A percentile compares a stretch with the other conserved stretches of the same genome.
Evolutionary conservation across 2,797 vertebrate genomes (phyloP).

Genomic region (Enteromius afrohamiltoni): DNA sequence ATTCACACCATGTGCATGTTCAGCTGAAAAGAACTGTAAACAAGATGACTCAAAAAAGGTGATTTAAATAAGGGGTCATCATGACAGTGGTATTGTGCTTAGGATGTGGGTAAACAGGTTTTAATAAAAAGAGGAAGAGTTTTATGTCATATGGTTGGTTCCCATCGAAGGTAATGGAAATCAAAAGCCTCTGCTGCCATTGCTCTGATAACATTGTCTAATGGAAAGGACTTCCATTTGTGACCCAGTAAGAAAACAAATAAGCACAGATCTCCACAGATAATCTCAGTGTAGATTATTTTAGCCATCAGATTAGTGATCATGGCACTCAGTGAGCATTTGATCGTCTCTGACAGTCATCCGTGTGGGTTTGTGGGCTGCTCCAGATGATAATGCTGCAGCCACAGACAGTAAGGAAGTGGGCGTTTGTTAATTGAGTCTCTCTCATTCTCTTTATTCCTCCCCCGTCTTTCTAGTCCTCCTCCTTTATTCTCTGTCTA

Average conservation of each 20-base stretch:
- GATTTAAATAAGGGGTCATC: not conserved
- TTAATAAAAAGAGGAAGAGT: not conserved
- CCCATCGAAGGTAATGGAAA: not conserved
- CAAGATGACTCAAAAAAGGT: no score
- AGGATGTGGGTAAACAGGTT: not conserved
- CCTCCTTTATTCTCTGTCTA: not conserved
- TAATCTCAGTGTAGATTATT: conserved; percentile 25
- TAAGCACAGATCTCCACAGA: not conserved
- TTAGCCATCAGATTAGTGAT: conserved; percentile 30
- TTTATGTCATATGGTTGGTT: not conserved
- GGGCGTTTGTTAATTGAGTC: conserved; percentile 53
- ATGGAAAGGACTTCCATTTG: not conserved
- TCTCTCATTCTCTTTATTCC: conserved; percentile 23
- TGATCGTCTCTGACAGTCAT: conserved; percentile 12
- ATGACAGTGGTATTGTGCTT: not conserved
- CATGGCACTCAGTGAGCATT: conserved; percentile 8
- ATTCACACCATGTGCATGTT: not conserved
- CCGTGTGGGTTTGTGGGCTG: conserved; percentile 41
- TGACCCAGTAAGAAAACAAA: conserved; percentile 2
- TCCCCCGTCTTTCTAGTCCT: not conserved
- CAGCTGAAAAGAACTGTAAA: not conserved
- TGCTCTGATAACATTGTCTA: not conserved
- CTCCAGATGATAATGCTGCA: conserved; percentile 42
- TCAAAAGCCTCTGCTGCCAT: not conserved
- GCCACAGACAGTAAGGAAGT: conserved; percentile 36